phyloP scores from a whole-genome alignment of 1,140 invertebrate genomes.

The Plectus sambesii region DNA sequence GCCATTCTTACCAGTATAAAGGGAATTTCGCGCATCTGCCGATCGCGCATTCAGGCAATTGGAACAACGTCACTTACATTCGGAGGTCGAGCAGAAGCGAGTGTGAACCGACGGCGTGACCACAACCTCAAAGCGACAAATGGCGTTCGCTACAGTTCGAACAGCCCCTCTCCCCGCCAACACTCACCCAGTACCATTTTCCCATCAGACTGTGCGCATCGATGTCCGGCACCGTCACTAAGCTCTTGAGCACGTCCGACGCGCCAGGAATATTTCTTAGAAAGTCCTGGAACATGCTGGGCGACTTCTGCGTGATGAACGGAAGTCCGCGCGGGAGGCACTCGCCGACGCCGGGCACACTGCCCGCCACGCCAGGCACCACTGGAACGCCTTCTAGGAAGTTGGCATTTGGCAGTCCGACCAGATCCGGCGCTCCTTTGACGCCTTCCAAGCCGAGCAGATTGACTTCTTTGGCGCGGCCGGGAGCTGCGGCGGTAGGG shows the following conservation, averaged over 20 bases:
- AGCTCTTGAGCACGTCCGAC: not conserved
- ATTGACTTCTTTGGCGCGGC: no score
- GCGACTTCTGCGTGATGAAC: not conserved
- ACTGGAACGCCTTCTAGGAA: not conserved
- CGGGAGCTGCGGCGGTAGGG: no score
- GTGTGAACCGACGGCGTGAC: not conserved
- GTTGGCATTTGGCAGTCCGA: not conserved
- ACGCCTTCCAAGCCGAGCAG: not conserved
- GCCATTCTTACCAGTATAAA: no score
- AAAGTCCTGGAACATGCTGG: not conserved
- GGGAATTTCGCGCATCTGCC: no score
- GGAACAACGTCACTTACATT: no score
- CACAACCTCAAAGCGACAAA: not conserved
- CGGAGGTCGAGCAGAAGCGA: not conserved
- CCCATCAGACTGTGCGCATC: not conserved
- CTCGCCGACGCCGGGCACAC: not conserved
- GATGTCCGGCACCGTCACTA: not conserved
- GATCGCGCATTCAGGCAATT: no score
- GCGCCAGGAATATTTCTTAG: not conserved
- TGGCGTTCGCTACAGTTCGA: not conserved
- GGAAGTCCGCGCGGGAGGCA: not conserved
- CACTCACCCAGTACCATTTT: conserved; percentile 1
- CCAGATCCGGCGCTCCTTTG: not conserved
- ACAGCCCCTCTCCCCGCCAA: not conserved
- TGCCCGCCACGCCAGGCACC: not conserved